These are phyloP conservation scores for Drosophila lacicola DNA, from an alignment of 2,888 invertebrate genomes.

Conservation along the genomic window DNA sequence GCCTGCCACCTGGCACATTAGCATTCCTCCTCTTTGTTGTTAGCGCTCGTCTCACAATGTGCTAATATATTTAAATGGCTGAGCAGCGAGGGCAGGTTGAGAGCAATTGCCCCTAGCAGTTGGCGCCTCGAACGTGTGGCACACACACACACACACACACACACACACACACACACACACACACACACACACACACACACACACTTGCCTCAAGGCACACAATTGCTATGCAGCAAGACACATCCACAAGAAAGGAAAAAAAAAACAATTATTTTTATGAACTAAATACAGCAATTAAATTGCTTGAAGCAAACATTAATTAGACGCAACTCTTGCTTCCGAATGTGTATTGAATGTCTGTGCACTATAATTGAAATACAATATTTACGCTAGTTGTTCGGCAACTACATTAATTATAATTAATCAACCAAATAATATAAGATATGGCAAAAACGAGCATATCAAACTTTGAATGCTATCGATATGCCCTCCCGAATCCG, in stretches of 20 bases:
- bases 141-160: not conserved
- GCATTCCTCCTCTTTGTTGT: slow-evolving; percentile 61
- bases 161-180: not conserved
- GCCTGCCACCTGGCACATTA: slow-evolving; percentile 43
- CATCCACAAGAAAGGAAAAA: not conserved
- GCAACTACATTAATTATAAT: not conserved
- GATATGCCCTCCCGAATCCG: no score
- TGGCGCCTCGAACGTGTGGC: slow-evolving; percentile 17
- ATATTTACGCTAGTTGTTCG: no score
- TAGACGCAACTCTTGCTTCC: not conserved
- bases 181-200: not conserved
- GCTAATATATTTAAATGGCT: slow-evolving; percentile 60
- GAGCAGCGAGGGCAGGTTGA: slow-evolving; percentile 46
- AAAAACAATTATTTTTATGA: not conserved
- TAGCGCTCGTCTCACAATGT: slow-evolving; percentile 29
- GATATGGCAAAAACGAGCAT: no score
- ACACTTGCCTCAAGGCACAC: not conserved
- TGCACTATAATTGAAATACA: not conserved
- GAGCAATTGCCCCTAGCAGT: slow-evolving; percentile 47
- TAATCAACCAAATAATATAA: no score
- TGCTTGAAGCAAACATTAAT: not conserved
- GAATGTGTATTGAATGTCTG: not conserved
- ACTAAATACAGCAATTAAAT: slow-evolving; percentile 5
- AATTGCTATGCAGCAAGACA: not conserved
- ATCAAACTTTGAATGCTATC: no score